Base-by-base conservation (phyloP, 1,140 invertebrate species). In the Ladona fulva region DNA sequence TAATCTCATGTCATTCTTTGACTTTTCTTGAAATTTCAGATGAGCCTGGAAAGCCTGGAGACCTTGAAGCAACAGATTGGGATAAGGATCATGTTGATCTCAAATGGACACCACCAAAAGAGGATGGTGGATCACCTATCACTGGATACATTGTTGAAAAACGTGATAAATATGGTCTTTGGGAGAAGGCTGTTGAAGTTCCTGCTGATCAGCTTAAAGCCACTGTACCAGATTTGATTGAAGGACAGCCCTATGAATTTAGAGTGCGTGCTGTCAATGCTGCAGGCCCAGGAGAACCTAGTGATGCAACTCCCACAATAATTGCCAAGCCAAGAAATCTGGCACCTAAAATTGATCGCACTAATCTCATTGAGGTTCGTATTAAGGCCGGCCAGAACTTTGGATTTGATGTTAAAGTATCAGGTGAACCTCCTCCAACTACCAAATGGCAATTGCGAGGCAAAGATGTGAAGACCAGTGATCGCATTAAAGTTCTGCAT, bases 21-120 rank as follows among this genome's bases (percentile, higher is more conserved):
- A n/a, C n/a, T n/a, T n/a, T n/a, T n/a, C n/a, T n/a, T n/a, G 44
- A 11, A 19, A 11, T 52, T 19, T 11, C 82, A 93, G 95, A 97
- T 83, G 94, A 97, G 85, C 97, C 98, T 78, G 95, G 94, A 78
- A 94, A 95, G 81, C 97, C 96, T 16, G 93, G 93, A 78, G 92
- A 96, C 81, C 90, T 98, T 11, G 91, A 93, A 83, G 93, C 97
- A 29, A 93, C 94, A 0, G 97, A 99, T 84, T 99, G 96, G 94
- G 96, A 98, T 86, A 96, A 95, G 81, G 94, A 98, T 83, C 94
- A 96, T 82, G 95, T 97, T 75, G 94, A 96, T 83, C 89, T 97
- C 10, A 91, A 92, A 81, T 97, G 95, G 95, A 90, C 89, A 8
- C 91, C 94, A 78, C 95, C 95, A 0, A 85, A 88, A 42, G 88